phyloP scores from a whole-genome alignment of 2,113 vertebrate species.

The Chrysochloris asiatica region DNA sequence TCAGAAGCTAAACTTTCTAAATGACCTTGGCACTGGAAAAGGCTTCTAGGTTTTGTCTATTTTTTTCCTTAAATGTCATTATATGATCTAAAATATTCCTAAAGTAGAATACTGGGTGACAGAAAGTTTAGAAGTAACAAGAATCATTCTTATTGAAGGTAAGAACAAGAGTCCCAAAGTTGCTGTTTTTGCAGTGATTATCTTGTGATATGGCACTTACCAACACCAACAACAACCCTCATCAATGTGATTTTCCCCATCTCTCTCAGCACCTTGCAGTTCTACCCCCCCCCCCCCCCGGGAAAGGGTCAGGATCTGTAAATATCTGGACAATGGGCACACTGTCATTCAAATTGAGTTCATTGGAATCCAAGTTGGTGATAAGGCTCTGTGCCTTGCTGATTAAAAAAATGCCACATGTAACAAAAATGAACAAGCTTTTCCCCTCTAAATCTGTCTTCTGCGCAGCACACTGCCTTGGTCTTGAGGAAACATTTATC shows the following conservation, averaged over 20 bases:
- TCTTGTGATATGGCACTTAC: slow-evolving; percentile 49
- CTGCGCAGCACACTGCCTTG: slow-evolving; percentile 13
- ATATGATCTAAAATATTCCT: slow-evolving; percentile 67
- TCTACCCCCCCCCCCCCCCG: slow-evolving; percentile 45
- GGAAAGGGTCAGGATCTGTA: slow-evolving; percentile 57
- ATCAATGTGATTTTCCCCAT: too few species aligned
- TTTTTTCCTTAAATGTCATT: slow-evolving; percentile 60
- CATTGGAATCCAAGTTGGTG: slow-evolving; percentile 67
- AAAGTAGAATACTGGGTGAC: slow-evolving; percentile 73
- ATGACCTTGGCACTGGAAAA: slow-evolving; percentile 80
- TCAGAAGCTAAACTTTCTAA: slow-evolving; percentile 83
- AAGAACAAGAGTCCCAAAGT: background rate
- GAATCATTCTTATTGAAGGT: background rate
- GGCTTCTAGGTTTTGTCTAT: slow-evolving; percentile 79
- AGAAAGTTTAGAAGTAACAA: slow-evolving; percentile 45
- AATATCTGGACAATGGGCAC: slow-evolving; percentile 72
- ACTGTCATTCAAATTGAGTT: slow-evolving; percentile 70
- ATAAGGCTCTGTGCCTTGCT: slow-evolving; percentile 72
- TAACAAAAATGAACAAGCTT: background rate
- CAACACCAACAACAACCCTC: too few species aligned
- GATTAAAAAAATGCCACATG: slow-evolving; percentile 69
- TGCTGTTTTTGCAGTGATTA: background rate
- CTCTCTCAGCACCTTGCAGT: slow-evolving; percentile 72
- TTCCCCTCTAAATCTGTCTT: slow-evolving; percentile 13
- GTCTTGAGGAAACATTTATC: slow-evolving; percentile 46